Conservation (phyloP, 2,113 vertebrate genomes). For the Pungitius pungitius region DNA sequence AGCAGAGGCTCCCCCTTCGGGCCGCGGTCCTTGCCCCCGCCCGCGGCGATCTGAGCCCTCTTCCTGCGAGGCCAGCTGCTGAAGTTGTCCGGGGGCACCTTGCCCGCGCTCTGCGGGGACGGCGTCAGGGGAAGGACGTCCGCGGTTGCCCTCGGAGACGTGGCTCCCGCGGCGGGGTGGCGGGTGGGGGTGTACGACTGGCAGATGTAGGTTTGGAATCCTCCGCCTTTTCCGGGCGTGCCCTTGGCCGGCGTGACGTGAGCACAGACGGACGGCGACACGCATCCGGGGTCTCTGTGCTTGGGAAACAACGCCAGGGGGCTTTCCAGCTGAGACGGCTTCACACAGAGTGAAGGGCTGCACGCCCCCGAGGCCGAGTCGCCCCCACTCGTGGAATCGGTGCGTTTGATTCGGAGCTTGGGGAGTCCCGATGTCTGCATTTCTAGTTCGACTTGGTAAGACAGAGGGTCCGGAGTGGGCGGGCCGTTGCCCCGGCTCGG, state of each 20-base stretch:
- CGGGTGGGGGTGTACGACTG: conserved; percentile 91
- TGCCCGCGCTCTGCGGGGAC: conserved; percentile 88
- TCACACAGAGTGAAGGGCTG: conserved; percentile 48
- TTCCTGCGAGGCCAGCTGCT: conserved; percentile 93
- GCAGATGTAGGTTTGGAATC: conserved; percentile 91
- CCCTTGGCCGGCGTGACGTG: conserved; percentile 81
- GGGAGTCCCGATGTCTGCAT: conserved; percentile 91
- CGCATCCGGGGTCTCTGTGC: conserved; percentile 79
- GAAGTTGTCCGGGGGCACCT: conserved; percentile 87
- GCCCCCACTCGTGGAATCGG: conserved; percentile 70
- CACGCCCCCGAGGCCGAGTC: conserved; percentile 54
- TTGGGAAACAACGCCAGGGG: conserved; percentile 75
- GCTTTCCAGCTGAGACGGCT: conserved; percentile 75
- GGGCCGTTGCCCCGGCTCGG: conserved; percentile 15
- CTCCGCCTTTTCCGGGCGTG: conserved; percentile 84
- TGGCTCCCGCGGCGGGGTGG: conserved; percentile 68
- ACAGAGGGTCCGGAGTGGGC: conserved; percentile 49
- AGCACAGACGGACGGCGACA: conserved; percentile 81
- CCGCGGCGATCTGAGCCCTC: conserved; percentile 76
- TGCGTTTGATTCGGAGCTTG: conserved; percentile 88
- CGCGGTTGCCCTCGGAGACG: conserved; percentile 79
- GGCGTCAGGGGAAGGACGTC: conserved; percentile 82
- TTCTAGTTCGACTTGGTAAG: conserved; percentile 89
- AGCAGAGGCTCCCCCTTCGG: conserved; percentile 32
- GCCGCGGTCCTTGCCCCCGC: conserved; percentile 48